phyloP scores from a whole-genome alignment of 2,797 vertebrate genomes.

The Phataginus tetradactyla region DNA sequence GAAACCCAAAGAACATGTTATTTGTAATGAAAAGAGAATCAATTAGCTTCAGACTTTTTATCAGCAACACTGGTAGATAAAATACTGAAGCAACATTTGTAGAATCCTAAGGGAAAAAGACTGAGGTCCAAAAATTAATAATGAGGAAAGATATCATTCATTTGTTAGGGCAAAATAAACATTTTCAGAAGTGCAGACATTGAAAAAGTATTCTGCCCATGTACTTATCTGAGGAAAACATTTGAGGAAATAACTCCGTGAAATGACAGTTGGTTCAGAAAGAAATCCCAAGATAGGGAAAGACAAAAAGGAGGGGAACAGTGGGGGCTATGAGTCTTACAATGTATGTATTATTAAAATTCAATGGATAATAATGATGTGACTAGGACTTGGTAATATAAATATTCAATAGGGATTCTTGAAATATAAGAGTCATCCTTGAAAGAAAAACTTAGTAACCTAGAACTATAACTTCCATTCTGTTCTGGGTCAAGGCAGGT shows the following conservation, averaged over 20 bases:
- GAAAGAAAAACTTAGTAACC: constrained; percentile 54
- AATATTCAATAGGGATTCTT: constrained; percentile 67
- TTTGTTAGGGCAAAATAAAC: constrained; percentile 59
- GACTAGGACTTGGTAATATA: constrained; percentile 56
- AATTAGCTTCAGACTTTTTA: constrained; percentile 43
- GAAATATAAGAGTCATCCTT: constrained; percentile 52
- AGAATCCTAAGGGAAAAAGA: constrained; percentile 46
- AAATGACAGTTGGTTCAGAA: constrained; percentile 68
- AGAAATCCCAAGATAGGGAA: constrained; percentile 63
- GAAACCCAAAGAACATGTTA: background rate
- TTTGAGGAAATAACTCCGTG: constrained; percentile 57
- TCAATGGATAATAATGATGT: constrained; percentile 59
- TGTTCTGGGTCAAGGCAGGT: background rate
- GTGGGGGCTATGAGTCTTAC: constrained; percentile 48
- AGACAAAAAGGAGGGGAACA: constrained; percentile 62
- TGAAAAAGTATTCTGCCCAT: constrained; percentile 39
- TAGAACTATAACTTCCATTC: constrained; percentile 33
- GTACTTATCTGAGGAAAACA: constrained; percentile 75
- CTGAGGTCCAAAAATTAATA: constrained; percentile 40
- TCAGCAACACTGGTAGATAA: constrained; percentile 23
- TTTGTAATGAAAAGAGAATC: constrained; percentile 49
- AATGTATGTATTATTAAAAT: constrained; percentile 65
- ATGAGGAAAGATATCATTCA: constrained; percentile 49
- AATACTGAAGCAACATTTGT: constrained; percentile 2
- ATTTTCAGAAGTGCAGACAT: constrained; percentile 50